These are phyloP conservation scores for Papilio glaucus DNA, from an alignment of 1,140 invertebrate species.

Conservation along the genomic window DNA sequence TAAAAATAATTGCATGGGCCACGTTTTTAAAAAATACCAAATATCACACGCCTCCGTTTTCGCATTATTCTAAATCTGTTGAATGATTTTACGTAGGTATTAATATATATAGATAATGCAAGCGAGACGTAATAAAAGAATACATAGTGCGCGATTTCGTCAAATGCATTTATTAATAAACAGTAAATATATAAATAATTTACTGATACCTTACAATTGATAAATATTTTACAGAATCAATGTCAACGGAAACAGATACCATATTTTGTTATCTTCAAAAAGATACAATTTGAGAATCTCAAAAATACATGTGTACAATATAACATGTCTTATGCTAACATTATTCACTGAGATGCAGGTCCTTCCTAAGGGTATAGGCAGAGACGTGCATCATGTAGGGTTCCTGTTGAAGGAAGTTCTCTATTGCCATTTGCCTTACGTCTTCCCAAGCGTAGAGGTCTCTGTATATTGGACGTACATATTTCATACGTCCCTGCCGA, in stretches of 20 bases:
- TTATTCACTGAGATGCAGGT: slow-evolving; percentile 85
- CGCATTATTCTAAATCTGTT: too few relatives aligned
- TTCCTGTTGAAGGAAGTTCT: slow-evolving; percentile 89
- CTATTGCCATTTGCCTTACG: slow-evolving; percentile 86
- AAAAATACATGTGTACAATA: slow-evolving; percentile 8
- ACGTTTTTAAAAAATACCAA: too few relatives aligned
- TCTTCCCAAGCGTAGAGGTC: slow-evolving; percentile 93
- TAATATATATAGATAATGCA: too few relatives aligned
- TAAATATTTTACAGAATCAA: slow-evolving; percentile 35
- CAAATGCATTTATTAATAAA: slow-evolving; percentile 20
- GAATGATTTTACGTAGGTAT: too few relatives aligned
- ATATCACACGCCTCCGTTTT: too few relatives aligned
- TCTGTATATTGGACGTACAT: slow-evolving; percentile 93
- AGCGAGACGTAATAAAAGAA: too few relatives aligned
- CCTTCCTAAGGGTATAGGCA: slow-evolving; percentile 89
- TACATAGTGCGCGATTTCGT: not conserved
- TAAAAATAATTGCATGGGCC: too few relatives aligned
- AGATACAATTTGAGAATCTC: slow-evolving; percentile 18
- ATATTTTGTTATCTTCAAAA: slow-evolving; percentile 16
- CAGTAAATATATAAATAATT: slow-evolving; percentile 20
- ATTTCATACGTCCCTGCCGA: slow-evolving; percentile 95
- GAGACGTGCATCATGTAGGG: slow-evolving; percentile 93
- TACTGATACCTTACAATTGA: slow-evolving; percentile 17
- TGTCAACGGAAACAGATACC: not conserved
- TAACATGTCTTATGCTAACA: slow-evolving; percentile 19